phyloP scores from a whole-genome alignment of 1,140 invertebrate species.

The Pogonomyrmex californicus region DNA sequence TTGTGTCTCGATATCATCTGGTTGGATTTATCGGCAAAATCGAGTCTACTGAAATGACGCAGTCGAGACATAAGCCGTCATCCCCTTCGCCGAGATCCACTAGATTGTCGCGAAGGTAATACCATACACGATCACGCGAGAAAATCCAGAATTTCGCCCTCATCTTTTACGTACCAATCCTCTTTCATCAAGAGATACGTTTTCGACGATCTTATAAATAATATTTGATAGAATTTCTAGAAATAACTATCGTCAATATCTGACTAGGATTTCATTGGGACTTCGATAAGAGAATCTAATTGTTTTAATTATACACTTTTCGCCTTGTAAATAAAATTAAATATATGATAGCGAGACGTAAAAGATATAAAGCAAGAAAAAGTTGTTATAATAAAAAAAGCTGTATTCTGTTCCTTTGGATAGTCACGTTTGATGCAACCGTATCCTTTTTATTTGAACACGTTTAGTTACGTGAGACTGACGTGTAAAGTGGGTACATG shows the following conservation, averaged over 20 bases:
- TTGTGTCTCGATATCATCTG: slow-evolving; percentile 52
- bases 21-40: slow-evolving; percentile 41
- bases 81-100: slow-evolving; percentile 30
- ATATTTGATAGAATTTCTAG: slow-evolving; percentile 1
- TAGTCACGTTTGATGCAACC: background rate
- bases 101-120: slow-evolving; percentile 41
- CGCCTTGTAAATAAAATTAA: background rate
- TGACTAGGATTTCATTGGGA: background rate
- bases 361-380: background rate
- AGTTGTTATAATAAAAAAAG: background rate
- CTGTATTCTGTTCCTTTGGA: slow-evolving; percentile 7
- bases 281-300: background rate
- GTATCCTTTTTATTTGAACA: background rate
- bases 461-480: background rate
- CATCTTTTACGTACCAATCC: background rate
- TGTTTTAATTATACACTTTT: background rate
- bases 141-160: slow-evolving; percentile 26
- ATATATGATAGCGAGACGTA: background rate
- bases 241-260: background rate
- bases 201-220: slow-evolving; percentile 16
- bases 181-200: background rate
- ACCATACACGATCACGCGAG: background rate
- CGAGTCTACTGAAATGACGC: slow-evolving; percentile 43
- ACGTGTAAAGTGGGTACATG: background rate
- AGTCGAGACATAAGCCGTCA: slow-evolving; percentile 23